Evolutionary conservation across 2,888 invertebrate species (phyloP), one percentile per base, ranked within the genome.

Genomic region (Amphipoea lucens): DNA sequence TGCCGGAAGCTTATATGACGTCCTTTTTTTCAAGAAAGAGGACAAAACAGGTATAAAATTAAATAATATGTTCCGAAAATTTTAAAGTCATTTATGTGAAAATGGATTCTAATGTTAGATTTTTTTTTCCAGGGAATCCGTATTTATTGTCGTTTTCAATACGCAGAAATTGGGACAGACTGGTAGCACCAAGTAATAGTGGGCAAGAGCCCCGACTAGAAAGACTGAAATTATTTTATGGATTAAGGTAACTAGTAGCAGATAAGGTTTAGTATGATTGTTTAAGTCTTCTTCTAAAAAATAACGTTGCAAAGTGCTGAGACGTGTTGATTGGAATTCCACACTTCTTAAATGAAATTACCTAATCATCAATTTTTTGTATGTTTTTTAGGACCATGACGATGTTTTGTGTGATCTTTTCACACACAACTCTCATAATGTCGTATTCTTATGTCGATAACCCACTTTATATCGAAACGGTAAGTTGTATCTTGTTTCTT

Each of bases 361-460:
- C 2, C 48, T 69, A 7, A 20, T 66, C 42, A 57, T 14, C 0
- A 1, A 29, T 66, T 40, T 0, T 63, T 68, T 57, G 72, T 82
- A 48, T 69, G 5, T 76, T 95, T 95, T 36, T 77, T 93, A 97
- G 96, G 80, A 90, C 96, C 0, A 91, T 96, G 90, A 96, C 96
- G 0, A 96, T 97, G 94, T 76, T 94, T 3, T 95, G 96, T 87
- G 96, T 97, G 0, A 91, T 96, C 54, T 96, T 97, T 88, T 96
- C 96, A 1, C 97, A 97, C 86, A 92, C 94, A 0, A 92, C 92
- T 0, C 92, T 96, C 0, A 79, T 94, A 0, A 93, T 95, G 90
- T 91, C 94, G 0, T 87, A 79, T 51, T 88, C 93, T 0, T 96
- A 94, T 79, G 89, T 95, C 0, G 90, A 92, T 0, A 96, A 97